Conservation (phyloP, 2,113 vertebrate genomes). For the Seriola aureovittata region DNA sequence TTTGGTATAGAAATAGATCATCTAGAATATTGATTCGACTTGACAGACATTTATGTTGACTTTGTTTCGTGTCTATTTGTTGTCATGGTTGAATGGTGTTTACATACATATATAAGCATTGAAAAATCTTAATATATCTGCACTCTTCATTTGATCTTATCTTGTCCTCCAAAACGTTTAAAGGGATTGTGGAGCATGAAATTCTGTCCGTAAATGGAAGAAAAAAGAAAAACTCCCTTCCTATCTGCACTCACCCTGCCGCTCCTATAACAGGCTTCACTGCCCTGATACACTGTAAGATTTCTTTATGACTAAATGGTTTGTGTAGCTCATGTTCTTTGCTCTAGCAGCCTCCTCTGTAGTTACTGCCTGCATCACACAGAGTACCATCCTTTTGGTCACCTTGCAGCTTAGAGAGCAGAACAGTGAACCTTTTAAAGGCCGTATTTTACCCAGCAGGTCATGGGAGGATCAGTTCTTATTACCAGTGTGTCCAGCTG, state of each 20-base stretch:
- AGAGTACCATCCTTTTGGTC: slow-evolving; percentile 53
- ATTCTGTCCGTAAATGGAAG: slow-evolving; percentile 21
- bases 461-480: slow-evolving; percentile 48
- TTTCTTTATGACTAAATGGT: slow-evolving; percentile 63
- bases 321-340: slow-evolving; percentile 50
- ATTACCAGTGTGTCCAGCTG: slow-evolving; percentile 67
- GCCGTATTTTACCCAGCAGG: slow-evolving; percentile 72
- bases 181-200: slow-evolving; percentile 35
- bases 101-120: neutral
- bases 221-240: slow-evolving; percentile 3
- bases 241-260: slow-evolving; percentile 17
- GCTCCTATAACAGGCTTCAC: slow-evolving; percentile 37
- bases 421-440: slow-evolving; percentile 46
- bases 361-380: slow-evolving; percentile 50
- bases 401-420: slow-evolving; percentile 69
- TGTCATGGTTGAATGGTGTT: too few species aligned
- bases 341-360: slow-evolving; percentile 5
- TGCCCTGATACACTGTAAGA: slow-evolving; percentile 20
- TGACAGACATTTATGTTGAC: too few species aligned
- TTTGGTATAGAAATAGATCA: too few species aligned
- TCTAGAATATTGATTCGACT: too few species aligned
- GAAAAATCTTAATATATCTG: neutral
- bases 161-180: slow-evolving; percentile 6
- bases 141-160: slow-evolving; percentile 26
- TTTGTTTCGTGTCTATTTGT: too few species aligned